Percentiles rank a stretch among this genome's conserved stretches.
Evolutionary conservation across 1,140 invertebrate genomes (phyloP).

Genomic region (Eumaeus atala): DNA sequence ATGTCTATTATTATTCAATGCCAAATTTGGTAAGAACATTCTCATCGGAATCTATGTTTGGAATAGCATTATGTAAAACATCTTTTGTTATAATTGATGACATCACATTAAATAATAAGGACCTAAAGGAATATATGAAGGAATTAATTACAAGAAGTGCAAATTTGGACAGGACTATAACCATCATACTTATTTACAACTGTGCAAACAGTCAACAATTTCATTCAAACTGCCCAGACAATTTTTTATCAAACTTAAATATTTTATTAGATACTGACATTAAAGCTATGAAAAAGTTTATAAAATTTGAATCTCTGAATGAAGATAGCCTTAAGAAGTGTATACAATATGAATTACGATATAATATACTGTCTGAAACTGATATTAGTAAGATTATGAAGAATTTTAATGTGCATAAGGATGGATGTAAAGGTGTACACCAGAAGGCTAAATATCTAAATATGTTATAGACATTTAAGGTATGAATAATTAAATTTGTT

Average conservation of each 20-base stretch:
- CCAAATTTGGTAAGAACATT: constrained; percentile 41
- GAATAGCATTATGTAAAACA: constrained; percentile 42
- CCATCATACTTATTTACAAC: constrained; percentile 47
- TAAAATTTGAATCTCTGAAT: constrained; percentile 49
- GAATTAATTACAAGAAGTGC: constrained; percentile 40
- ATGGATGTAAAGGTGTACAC: constrained; percentile 65
- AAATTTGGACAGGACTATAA: constrained; percentile 39
- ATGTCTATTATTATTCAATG: constrained; percentile 59
- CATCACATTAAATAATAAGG: constrained; percentile 34
- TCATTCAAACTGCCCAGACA: constrained; percentile 35
- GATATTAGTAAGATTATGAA: constrained; percentile 40
- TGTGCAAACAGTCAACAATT: constrained; percentile 37
- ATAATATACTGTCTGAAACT: constrained; percentile 26
- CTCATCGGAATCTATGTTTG: constrained; percentile 40
- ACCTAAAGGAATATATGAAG: constrained; percentile 28
- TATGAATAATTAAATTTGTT: constrained; percentile 30
- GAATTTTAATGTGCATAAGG: constrained; percentile 52
- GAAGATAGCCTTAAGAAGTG: constrained; percentile 44
- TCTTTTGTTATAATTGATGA: constrained; percentile 56
- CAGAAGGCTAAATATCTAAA: constrained; percentile 55
- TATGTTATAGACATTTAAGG: constrained; percentile 30
- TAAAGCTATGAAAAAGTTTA: constrained; percentile 34
- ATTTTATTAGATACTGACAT: constrained; percentile 27
- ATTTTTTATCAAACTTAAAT: constrained; percentile 32
- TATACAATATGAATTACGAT: constrained; percentile 43